Evolutionary conservation across 1,140 invertebrate species (phyloP).

Genomic region (Nylanderia fulva): DNA sequence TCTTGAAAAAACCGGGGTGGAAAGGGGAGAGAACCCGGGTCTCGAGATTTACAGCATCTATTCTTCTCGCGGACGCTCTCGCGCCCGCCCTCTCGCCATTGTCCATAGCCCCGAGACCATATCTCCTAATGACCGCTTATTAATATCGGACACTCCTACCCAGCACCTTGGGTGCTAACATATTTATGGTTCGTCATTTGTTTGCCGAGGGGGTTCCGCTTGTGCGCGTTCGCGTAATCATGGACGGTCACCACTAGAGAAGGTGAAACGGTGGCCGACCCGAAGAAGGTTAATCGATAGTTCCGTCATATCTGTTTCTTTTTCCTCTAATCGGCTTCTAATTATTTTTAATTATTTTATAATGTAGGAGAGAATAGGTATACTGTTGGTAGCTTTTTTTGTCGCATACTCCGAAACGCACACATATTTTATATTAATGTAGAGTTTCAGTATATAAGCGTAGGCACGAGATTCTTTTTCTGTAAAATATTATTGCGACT

Average conservation of each 20-base stretch:
- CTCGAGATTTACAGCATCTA: conserved; percentile 69
- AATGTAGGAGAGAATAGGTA: background rate
- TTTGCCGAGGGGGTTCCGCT: conserved; percentile 62
- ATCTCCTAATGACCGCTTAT: conserved; percentile 76
- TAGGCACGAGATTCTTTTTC: too few relatives aligned
- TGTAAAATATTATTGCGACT: too few relatives aligned
- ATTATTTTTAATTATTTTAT: background rate
- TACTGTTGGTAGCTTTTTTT: background rate
- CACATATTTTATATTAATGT: too few relatives aligned
- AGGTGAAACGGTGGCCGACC: conserved; percentile 29
- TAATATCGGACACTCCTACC: conserved; percentile 75
- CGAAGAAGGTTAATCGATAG: conserved; percentile 22
- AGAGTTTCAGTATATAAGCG: too few relatives aligned
- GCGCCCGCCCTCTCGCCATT: conserved; percentile 64
- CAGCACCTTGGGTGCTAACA: conserved; percentile 66
- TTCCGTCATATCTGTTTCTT: conserved; percentile 10
- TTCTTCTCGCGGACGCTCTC: conserved; percentile 57
- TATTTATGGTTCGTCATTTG: conserved; percentile 72
- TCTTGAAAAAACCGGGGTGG: conserved; percentile 57
- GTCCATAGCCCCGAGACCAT: conserved; percentile 64
- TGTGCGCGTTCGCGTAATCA: conserved; percentile 52
- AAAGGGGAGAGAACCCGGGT: background rate
- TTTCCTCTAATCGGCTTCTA: background rate
- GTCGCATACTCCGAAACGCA: too few relatives aligned
- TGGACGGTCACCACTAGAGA: conserved; percentile 23